A percentile compares a stretch with the other conserved stretches of the same genome.
These are phyloP conservation scores for Dasyurus viverrinus DNA, from an alignment of 2,113 vertebrate species.

Conservation along the genomic window DNA sequence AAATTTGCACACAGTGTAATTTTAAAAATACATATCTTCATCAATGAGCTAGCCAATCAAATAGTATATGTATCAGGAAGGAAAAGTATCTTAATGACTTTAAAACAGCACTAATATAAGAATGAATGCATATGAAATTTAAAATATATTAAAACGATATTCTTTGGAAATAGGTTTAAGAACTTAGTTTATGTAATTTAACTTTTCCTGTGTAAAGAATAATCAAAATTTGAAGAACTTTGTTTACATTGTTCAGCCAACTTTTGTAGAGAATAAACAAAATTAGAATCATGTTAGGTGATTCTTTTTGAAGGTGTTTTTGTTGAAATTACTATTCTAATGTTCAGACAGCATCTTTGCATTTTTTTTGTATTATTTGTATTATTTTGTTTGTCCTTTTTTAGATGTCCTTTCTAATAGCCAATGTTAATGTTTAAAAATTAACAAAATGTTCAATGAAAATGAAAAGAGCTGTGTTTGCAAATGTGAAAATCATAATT, in stretches of 20 bases:
- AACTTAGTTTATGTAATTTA: conserved; percentile 48
- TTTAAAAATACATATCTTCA: neutral
- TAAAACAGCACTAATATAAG: conserved; percentile 23
- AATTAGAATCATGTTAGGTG: conserved; percentile 33
- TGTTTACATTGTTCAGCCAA: conserved; percentile 30
- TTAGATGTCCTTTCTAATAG: conserved; percentile 47
- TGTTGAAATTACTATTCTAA: conserved; percentile 52
- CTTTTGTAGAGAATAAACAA: conserved; percentile 24
- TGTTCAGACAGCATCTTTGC: conserved; percentile 55
- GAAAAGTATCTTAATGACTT: conserved; percentile 29
- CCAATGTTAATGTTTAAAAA: conserved; percentile 77
- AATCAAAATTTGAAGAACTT: conserved; percentile 31
- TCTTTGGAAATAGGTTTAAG: neutral
- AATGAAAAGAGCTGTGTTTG: conserved; percentile 81
- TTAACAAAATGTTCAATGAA: conserved; percentile 75
- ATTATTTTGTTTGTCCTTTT: conserved; percentile 21
- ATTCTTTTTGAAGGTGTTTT: conserved; percentile 51
- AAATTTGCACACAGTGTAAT: neutral
- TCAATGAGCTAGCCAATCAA: conserved; percentile 21
- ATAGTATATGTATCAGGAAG: conserved; percentile 25
- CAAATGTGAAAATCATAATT: conserved; percentile 82
- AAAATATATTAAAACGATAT: conserved; percentile 44
- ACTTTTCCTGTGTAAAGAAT: neutral
- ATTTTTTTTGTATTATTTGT: conserved; percentile 62
- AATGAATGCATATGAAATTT: conserved; percentile 29